A percentile compares a stretch with the other conserved stretches of the same genome.
Evolutionary conservation across 2,888 invertebrate genomes (phyloP).

Genomic region (Lordiphosa andalusiaca): DNA sequence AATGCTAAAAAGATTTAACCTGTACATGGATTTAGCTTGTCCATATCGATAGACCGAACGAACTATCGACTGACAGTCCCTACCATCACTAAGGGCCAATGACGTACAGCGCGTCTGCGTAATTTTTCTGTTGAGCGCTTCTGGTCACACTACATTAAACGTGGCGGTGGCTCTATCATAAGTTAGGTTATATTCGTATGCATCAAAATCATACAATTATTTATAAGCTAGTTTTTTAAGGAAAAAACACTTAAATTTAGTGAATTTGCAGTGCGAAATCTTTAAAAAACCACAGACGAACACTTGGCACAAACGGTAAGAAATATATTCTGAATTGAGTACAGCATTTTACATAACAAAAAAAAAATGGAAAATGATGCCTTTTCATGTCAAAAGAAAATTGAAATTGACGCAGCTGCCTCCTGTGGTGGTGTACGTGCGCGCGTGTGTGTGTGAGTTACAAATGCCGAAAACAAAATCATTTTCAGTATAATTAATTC

Average conservation of each 20-base stretch:
- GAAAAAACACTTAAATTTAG: slow-evolving; percentile 80
- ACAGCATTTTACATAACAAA: slow-evolving; percentile 66
- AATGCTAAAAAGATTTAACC: too few species aligned
- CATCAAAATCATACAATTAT: slow-evolving; percentile 81
- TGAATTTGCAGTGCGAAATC: slow-evolving; percentile 80
- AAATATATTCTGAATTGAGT: slow-evolving; percentile 47
- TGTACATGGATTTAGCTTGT: too few species aligned
- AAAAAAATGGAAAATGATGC: slow-evolving; percentile 8
- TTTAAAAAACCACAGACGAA: slow-evolving; percentile 78
- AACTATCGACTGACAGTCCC: background rate
- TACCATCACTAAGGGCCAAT: too few species aligned
- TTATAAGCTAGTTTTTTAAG: slow-evolving; percentile 81
- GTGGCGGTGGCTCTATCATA: slow-evolving; percentile 79
- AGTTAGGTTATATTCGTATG: slow-evolving; percentile 81
- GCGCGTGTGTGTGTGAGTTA: slow-evolving; percentile 4
- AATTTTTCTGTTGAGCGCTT: slow-evolving; percentile 7
- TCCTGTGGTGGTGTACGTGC: slow-evolving; percentile 23
- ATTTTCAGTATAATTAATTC: background rate
- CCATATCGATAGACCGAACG: too few species aligned
- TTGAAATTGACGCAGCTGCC: slow-evolving; percentile 66
- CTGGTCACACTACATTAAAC: slow-evolving; percentile 51
- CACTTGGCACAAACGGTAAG: slow-evolving; percentile 80
- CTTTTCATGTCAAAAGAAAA: slow-evolving; percentile 51
- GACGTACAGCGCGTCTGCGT: background rate
- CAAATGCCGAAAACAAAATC: slow-evolving; percentile 8